Conservation (phyloP, 2,888 invertebrate species). For the Drosophila niveifrons region DNA sequence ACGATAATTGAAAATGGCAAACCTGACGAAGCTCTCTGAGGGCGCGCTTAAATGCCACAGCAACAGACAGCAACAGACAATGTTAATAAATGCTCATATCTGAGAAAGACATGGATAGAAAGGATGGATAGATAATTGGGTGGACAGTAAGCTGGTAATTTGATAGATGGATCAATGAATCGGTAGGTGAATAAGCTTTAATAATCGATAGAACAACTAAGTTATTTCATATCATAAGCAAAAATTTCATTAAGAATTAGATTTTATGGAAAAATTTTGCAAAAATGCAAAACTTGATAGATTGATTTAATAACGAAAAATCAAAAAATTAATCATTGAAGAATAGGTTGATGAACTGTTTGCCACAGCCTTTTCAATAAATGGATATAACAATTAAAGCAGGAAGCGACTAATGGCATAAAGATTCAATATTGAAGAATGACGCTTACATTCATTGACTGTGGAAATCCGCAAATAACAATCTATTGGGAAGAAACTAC, state of each 20-base stretch:
- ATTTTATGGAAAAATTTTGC: too few relatives aligned
- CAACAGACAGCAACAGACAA: slow-evolving; percentile 1
- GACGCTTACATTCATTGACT: neutral
- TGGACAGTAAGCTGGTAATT: neutral
- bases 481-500: slow-evolving; percentile 1
- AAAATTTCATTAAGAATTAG: too few relatives aligned
- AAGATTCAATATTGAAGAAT: neutral
- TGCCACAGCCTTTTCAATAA: too few relatives aligned
- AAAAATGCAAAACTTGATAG: too few relatives aligned
- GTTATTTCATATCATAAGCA: too few relatives aligned
- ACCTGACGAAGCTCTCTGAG: slow-evolving; percentile 10
- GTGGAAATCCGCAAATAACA: neutral
- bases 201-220: neutral
- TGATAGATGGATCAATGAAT: neutral
- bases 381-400: neutral
- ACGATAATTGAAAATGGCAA: slow-evolving; percentile 32
- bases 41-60: slow-evolving; percentile 22
- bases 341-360: too few relatives aligned
- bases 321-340: too few relatives aligned
- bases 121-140: neutral
- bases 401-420: neutral
- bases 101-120: neutral
- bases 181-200: neutral
- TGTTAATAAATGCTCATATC: slow-evolving; percentile 9
- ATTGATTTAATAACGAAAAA: too few relatives aligned